These are phyloP conservation scores for Oedothorax gibbosus DNA, from an alignment of 1,140 invertebrate genomes.

Conservation along the genomic window DNA sequence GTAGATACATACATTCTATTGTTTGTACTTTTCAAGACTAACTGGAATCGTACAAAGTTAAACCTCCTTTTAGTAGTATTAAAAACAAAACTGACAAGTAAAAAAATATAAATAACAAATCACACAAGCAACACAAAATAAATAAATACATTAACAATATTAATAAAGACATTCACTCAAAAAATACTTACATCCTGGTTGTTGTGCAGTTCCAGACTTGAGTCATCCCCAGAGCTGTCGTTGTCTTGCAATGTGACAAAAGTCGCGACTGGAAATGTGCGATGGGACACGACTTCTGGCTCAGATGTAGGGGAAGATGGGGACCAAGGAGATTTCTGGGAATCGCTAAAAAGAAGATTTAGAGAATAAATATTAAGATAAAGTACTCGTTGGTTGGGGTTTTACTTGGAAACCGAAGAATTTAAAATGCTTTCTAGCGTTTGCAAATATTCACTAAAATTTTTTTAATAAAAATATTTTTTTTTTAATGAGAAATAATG, in stretches of 20 bases:
- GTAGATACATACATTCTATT: not conserved
- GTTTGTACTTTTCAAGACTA: not conserved
- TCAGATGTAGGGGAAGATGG: not conserved
- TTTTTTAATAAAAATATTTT: too few relatives aligned
- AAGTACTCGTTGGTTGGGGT: not conserved
- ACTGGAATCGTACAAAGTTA: not conserved
- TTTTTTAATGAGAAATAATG: too few relatives aligned
- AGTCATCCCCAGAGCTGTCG: conserved; percentile 53
- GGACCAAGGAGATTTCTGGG: conserved; percentile 59
- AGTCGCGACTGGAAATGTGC: conserved; percentile 57
- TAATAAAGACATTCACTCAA: conserved; percentile 8
- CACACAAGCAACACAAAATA: not conserved
- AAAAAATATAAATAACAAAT: not conserved
- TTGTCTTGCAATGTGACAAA: conserved; percentile 60
- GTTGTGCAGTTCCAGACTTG: conserved; percentile 26
- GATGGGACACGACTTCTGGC: conserved; percentile 44
- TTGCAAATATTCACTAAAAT: too few relatives aligned
- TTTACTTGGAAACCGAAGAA: not conserved
- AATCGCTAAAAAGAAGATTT: conserved; percentile 15
- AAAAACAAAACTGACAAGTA: not conserved
- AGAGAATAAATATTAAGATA: not conserved
- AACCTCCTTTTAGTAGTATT: too few relatives aligned
- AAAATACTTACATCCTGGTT: conserved; percentile 48
- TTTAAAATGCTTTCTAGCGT: too few relatives aligned
- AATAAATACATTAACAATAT: not conserved